These are phyloP conservation scores for Castor canadensis DNA, from an alignment of 2,113 vertebrate genomes.

Conservation along the genomic window DNA sequence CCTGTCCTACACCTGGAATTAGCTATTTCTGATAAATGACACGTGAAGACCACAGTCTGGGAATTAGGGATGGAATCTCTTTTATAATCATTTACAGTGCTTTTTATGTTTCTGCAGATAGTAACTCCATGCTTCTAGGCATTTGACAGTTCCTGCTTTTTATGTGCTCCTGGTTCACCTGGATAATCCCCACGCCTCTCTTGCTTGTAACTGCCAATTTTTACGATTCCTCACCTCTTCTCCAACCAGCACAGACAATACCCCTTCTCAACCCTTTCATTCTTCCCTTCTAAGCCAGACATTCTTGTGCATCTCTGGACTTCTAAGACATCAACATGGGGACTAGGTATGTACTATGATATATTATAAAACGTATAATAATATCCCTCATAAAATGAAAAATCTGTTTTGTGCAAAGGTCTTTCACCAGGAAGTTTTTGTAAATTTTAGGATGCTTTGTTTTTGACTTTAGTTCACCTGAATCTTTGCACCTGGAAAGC, in stretches of 20 bases:
- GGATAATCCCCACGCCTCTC: not conserved
- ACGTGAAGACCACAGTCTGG: not conserved
- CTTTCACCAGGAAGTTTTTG: not conserved
- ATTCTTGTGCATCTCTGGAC: not conserved
- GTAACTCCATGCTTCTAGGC: not conserved
- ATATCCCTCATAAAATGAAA: not conserved
- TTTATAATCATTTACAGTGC: not conserved
- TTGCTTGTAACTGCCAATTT: not conserved
- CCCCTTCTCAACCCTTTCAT: not conserved
- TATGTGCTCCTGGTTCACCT: too few relatives aligned
- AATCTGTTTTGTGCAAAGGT: not conserved
- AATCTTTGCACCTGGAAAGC: slow-evolving; percentile 22
- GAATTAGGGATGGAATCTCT: not conserved
- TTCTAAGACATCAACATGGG: not conserved
- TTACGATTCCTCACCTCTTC: not conserved
- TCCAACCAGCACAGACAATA: not conserved
- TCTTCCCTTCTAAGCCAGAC: not conserved
- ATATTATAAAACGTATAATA: not conserved
- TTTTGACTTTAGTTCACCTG: not conserved
- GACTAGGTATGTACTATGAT: not conserved
- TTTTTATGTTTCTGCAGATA: not conserved
- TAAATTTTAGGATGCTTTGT: not conserved
- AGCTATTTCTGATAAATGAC: not conserved
- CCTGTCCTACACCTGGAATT: not conserved
- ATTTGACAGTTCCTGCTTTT: not conserved